phyloP scores from a whole-genome alignment of 1,140 invertebrate species.

The Zaprionus inermis region DNA sequence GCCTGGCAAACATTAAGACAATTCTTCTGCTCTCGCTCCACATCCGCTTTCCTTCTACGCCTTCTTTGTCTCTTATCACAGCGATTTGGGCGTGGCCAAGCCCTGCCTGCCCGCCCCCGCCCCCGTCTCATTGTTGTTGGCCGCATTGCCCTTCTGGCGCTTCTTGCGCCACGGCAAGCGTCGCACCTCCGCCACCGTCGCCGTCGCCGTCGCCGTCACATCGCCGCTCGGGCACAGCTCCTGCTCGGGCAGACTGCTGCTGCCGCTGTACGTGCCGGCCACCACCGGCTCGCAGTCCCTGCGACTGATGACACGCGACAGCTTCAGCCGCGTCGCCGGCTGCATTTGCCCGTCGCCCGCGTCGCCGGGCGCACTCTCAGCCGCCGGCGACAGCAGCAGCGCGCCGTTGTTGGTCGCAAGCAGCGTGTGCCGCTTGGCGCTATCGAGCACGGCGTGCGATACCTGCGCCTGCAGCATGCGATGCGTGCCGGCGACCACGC shows the following conservation, averaged over 20 bases:
- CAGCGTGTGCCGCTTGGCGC: slow-evolving; percentile 58
- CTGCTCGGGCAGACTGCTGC: slow-evolving; percentile 60
- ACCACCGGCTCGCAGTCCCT: slow-evolving; percentile 62
- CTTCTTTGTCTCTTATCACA: slow-evolving; percentile 45
- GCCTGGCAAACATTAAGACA: background rate
- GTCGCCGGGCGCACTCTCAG: background rate
- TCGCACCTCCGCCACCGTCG: slow-evolving; percentile 23
- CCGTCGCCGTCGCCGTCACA: background rate
- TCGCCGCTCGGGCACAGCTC: slow-evolving; percentile 31
- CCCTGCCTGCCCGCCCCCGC: slow-evolving; percentile 19
- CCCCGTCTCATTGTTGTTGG: slow-evolving; percentile 34
- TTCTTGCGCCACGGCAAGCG: slow-evolving; percentile 69
- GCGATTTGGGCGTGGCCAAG: slow-evolving; percentile 68
- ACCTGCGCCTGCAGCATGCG: slow-evolving; percentile 65
- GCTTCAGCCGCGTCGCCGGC: slow-evolving; percentile 62
- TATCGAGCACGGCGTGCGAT: slow-evolving; percentile 57
- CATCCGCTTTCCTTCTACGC: background rate
- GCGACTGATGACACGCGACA: slow-evolving; percentile 73
- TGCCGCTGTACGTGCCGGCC: slow-evolving; percentile 38
- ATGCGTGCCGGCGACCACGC: slow-evolving; percentile 47
- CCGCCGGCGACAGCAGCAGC: slow-evolving; percentile 39
- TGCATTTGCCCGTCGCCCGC: slow-evolving; percentile 25
- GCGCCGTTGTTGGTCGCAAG: slow-evolving; percentile 71
- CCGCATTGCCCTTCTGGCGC: slow-evolving; percentile 52
- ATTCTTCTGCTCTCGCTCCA: background rate